phyloP scores from a whole-genome alignment of 1,140 invertebrate species.

The Aleiodes sp. region DNA sequence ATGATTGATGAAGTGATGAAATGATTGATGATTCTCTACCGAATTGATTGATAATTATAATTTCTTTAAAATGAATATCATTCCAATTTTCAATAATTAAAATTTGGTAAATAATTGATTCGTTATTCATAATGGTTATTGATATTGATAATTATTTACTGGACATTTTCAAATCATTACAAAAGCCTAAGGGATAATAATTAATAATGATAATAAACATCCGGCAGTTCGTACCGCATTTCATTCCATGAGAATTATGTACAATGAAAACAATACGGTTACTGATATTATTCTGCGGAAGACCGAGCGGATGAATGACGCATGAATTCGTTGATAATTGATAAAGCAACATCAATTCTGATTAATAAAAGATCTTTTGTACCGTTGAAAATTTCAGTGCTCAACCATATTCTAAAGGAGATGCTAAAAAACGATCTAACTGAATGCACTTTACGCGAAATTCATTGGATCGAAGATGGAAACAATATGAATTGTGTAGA shows the following conservation, averaged over 20 bases:
- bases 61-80: neutral
- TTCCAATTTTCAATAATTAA: neutral
- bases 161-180: neutral
- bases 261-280: too few species aligned
- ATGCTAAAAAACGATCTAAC: neutral
- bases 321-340: too few species aligned
- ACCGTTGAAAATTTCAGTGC: neutral
- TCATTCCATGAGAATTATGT: too few species aligned
- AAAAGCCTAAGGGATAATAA: neutral
- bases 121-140: neutral
- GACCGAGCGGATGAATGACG: too few species aligned
- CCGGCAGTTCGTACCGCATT: neutral
- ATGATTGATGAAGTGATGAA: neutral
- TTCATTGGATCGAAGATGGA: neutral
- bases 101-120: neutral
- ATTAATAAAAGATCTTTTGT: too few species aligned
- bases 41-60: neutral
- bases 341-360: too few species aligned
- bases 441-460: too few species aligned
- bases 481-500: conserved; percentile 6
- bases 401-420: neutral
- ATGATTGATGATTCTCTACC: too few species aligned
- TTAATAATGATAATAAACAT: neutral
- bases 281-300: neutral
- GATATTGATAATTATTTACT: neutral